A percentile compares a stretch with the other conserved stretches of the same genome.
phyloP scores from a whole-genome alignment of 2,888 invertebrate genomes.

The Eupithecia subumbrata region DNA sequence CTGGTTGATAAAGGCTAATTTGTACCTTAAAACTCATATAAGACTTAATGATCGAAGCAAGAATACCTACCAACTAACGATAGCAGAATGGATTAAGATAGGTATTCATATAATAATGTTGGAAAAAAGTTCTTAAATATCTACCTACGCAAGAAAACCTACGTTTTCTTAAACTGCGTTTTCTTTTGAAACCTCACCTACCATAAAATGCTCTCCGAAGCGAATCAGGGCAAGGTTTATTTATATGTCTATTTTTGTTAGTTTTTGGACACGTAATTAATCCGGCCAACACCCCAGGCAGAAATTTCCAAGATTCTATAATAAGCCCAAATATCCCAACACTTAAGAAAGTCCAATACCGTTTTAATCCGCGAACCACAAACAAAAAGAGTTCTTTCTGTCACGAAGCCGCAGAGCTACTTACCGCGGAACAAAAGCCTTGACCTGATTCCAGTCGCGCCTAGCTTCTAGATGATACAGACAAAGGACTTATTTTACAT shows the following conservation, averaged over 20 bases:
- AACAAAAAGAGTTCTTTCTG: constrained; percentile 32
- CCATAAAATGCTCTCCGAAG: neutral
- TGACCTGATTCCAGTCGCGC: constrained; percentile 53
- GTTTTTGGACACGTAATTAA: too few species aligned
- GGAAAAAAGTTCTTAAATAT: neutral
- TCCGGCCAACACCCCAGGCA: too few species aligned
- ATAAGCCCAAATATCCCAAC: constrained; percentile 1
- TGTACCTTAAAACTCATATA: too few species aligned
- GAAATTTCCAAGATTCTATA: neutral
- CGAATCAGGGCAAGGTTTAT: neutral
- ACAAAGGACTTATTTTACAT: constrained; percentile 46
- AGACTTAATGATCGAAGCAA: neutral
- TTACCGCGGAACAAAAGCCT: constrained; percentile 50
- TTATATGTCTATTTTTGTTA: neutral
- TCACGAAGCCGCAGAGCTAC: constrained; percentile 45
- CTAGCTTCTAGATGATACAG: constrained; percentile 41
- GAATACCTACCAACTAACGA: neutral
- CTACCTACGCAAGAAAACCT: neutral
- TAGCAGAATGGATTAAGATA: neutral
- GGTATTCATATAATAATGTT: neutral
- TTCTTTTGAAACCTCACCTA: neutral
- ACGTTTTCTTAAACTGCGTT: neutral
- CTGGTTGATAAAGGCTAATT: too few species aligned
- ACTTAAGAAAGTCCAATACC: neutral
- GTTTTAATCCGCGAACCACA: constrained; percentile 16